Conservation (phyloP, 2,797 vertebrate genomes). For the Clarias platycephalus region DNA sequence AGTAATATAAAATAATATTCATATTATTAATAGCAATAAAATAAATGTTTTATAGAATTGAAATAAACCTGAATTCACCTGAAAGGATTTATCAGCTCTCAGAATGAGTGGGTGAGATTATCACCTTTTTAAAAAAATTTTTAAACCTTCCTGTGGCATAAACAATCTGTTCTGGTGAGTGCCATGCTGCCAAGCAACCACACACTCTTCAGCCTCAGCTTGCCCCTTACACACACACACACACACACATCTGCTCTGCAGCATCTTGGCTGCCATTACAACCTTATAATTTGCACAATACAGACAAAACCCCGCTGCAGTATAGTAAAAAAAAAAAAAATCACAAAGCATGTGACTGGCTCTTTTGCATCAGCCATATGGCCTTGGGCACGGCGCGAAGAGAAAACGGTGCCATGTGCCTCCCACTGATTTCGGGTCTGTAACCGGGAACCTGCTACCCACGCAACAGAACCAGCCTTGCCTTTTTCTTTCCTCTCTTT, state of each 20-base stretch:
- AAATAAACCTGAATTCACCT: background rate
- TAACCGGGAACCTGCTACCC: slow-evolving; percentile 55
- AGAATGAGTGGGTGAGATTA: background rate
- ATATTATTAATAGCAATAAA: background rate
- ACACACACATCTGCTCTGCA: slow-evolving; percentile 23
- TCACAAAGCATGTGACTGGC: slow-evolving; percentile 25
- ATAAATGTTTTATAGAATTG: background rate
- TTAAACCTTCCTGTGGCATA: slow-evolving; percentile 42
- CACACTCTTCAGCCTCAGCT: background rate
- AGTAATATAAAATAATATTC: background rate
- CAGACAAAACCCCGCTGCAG: slow-evolving; percentile 8
- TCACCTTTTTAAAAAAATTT: background rate
- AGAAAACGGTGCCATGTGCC: slow-evolving; percentile 46
- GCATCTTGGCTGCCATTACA: slow-evolving; percentile 35
- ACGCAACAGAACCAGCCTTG: slow-evolving; percentile 31
- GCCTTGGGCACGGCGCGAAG: slow-evolving; percentile 18
- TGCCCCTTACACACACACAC: background rate
- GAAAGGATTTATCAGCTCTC: background rate
- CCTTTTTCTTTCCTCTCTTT: background rate
- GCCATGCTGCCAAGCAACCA: slow-evolving; percentile 46
- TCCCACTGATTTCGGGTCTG: slow-evolving; percentile 37
- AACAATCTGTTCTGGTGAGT: slow-evolving; percentile 38
- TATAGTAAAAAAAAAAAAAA: background rate
- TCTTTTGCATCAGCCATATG: slow-evolving; percentile 50
- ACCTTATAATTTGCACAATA: slow-evolving; percentile 31